Base-by-base conservation (phyloP, 2,888 invertebrate genomes). In the Netelia melanura region DNA sequence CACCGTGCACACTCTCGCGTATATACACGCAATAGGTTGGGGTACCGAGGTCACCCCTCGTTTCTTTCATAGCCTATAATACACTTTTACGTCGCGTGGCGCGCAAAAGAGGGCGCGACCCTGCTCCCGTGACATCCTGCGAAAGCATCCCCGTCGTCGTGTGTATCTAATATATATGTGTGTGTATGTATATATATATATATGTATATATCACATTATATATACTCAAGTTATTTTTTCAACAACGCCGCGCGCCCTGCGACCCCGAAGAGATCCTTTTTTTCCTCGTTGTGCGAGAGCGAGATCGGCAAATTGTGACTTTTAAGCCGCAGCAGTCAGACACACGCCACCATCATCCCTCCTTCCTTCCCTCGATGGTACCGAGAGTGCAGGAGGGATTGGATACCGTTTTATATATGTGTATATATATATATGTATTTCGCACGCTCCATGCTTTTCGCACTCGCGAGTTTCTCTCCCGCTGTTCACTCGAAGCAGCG, bases 51-150 rank as follows among this genome's bases (percentile, higher is more conserved):
- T 83, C 84, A 76, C 87, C 87, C 84, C 83, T 86, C 75, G 84
- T 87, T 86, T 89, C 88, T 87, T 87, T 89, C 89, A 86, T 87
- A 84, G 89, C 88, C 82, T 87, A 88, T 89, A 90, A 90, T 90
- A 90, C 87, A 89, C 89, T 90, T 90, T 90, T 90, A 88, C 87
- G 89, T 88, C 89, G 87, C 86, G 84, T 86, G 88, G 86, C 85
- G 84, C 68, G 30, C 52, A 70, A 70, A 78, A 88, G 86, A 87
- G 87, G 87, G 70, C 84, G 87, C 89, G 83, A 86, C 88, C 87
- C 86, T 87, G 87, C 74, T 30, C 30, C 30, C 30, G 30, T 5
- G 5, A 30, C 30, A 30, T 30, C 44, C 75, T 67, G 81, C 83
- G 74, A 70, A 70, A 76, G 67, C 74, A 64, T 67, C 81, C 21